Conservation (phyloP, 2,888 invertebrate species). For the Rhingia rostrata region DNA sequence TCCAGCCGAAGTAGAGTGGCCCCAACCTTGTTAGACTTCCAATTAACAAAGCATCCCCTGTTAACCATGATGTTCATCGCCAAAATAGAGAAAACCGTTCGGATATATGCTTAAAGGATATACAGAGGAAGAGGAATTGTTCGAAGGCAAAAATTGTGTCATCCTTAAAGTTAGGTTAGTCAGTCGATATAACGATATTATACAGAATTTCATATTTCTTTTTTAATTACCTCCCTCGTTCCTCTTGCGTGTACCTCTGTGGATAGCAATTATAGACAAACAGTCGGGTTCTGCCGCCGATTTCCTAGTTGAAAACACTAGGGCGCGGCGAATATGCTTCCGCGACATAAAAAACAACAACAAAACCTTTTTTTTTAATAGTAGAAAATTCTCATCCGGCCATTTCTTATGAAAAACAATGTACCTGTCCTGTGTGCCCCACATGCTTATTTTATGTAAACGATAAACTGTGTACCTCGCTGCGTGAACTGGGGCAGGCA, state of each 20-base stretch:
- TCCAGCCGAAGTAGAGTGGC: slow-evolving; percentile 28
- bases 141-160: slow-evolving; percentile 60
- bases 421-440: slow-evolving; percentile 21
- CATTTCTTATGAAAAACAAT: slow-evolving; percentile 40
- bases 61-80: slow-evolving; percentile 56
- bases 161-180: slow-evolving; percentile 71
- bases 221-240: slow-evolving; percentile 28
- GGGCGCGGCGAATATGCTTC: slow-evolving; percentile 61
- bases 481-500: slow-evolving; percentile 6
- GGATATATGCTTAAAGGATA: slow-evolving; percentile 70
- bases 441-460: slow-evolving; percentile 16
- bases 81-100: slow-evolving; percentile 38
- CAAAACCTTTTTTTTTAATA: slow-evolving; percentile 33
- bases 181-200: slow-evolving; percentile 56
- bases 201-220: slow-evolving; percentile 46
- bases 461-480: not conserved
- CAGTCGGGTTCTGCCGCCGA: slow-evolving; percentile 21
- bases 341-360: slow-evolving; percentile 16
- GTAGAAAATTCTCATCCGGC: slow-evolving; percentile 17
- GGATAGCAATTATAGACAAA: slow-evolving; percentile 19
- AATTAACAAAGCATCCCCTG: slow-evolving; percentile 29
- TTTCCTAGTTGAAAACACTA: slow-evolving; percentile 2
- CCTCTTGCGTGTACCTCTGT: not conserved
- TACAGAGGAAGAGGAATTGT: slow-evolving; percentile 45
- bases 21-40: slow-evolving; percentile 6